Evolutionary conservation across 2,113 vertebrate species (phyloP), one percentile per base, ranked within the genome.

Genomic region (Trematomus loennbergii): DNA sequence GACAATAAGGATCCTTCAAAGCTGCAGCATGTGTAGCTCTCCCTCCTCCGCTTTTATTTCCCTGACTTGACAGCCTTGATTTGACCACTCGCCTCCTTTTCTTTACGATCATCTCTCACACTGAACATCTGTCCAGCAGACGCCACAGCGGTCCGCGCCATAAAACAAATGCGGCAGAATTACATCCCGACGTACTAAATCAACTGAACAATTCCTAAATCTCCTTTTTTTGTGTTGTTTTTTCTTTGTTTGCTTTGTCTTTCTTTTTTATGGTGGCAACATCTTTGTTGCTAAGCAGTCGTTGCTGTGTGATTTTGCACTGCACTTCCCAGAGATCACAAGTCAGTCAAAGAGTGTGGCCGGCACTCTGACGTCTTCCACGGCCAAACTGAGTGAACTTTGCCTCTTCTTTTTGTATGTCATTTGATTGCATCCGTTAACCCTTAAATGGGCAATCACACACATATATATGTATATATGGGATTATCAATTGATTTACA

Each of bases 261-360:
- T 40, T 40, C 8, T 59, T 54, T 4, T 79, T 76, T 25, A 72
- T 64, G 80, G 78, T 78, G 76, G 74, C 65, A 82, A 82, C 84
- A 82, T 89, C 79, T 88, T 86, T 87, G 91, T 90, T 92, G 91
- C 91, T 90, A 91, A 91, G 91, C 91, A 88, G 85, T 89, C 53
- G 89, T 92, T 92, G 87, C 91, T 86, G 91, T 91, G 89, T 86
- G 89, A 90, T 89, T 78, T 81, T 76, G 84, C 71, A 48, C 79
- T 55, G 76, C 89, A 74, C 83, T 87, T 90, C 72, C 77, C 72
- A 70, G 79, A 80, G 90, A 90, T 91, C 88, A 79, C 84, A 80
- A 86, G 88, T 90, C 84, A 72, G 81, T 88, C 75, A 77, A 76
- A 77, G 81, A 79, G 59, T n/a, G 78, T 4, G 83, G 76, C 79